Evolutionary conservation across 2,113 vertebrate species (phyloP).

Genomic region (Sula dactylatra): DNA sequence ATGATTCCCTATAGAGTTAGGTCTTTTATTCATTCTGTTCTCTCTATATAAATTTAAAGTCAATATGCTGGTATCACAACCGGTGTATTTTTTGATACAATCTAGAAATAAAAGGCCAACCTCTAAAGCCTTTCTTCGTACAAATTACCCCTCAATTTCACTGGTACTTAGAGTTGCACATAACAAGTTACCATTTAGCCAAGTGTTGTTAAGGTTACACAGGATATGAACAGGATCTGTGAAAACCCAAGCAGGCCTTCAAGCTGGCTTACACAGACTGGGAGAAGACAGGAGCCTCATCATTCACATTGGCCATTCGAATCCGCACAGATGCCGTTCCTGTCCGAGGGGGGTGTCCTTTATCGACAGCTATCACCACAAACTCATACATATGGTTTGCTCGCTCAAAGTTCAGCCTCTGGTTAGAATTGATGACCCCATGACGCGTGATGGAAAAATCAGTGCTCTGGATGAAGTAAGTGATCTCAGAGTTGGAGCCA

Average conservation of each 20-base stretch:
- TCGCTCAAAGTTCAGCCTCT: conserved; percentile 84
- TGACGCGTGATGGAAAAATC: conserved; percentile 83
- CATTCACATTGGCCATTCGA: conserved; percentile 82
- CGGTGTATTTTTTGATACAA: neutral
- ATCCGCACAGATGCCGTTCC: conserved; percentile 85
- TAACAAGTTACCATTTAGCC: neutral
- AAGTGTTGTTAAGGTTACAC: neutral
- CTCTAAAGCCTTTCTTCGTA: neutral
- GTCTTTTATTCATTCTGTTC: neutral
- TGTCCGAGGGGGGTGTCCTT: conserved; percentile 80
- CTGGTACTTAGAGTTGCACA: neutral
- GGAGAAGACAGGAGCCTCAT: conserved; percentile 86
- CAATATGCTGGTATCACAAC: neutral
- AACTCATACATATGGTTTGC: conserved; percentile 89
- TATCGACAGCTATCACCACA: conserved; percentile 85
- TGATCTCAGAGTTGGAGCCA: conserved; percentile 82
- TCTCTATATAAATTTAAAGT: neutral
- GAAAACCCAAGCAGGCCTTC: accelerated
- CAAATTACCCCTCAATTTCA: neutral
- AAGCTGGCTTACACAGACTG: conserved; percentile 75
- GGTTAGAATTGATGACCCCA: conserved; percentile 81
- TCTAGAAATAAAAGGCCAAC: neutral
- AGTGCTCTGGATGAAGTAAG: conserved; percentile 81
- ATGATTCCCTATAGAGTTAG: neutral
- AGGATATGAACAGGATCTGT: neutral